These are phyloP conservation scores for Calephelis nemesis DNA, from an alignment of 1,140 invertebrate species.

Conservation along the genomic window DNA sequence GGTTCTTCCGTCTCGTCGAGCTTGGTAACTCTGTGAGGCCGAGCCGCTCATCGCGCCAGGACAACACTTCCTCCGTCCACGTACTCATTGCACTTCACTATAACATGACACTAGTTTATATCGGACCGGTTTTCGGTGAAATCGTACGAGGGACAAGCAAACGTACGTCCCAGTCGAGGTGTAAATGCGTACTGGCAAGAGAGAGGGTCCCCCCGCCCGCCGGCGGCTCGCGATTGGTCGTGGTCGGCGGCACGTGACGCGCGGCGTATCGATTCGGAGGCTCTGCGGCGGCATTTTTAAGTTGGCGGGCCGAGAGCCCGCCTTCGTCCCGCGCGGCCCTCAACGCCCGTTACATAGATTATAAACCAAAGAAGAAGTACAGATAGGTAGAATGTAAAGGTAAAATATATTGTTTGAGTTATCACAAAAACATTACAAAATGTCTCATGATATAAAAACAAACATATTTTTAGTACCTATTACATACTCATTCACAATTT, in stretches of 20 bases:
- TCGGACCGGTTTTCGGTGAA: constrained; percentile 64
- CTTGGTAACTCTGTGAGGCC: constrained; percentile 66
- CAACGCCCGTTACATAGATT: constrained; percentile 50
- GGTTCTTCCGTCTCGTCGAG: constrained; percentile 68
- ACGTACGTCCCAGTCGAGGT: constrained; percentile 63
- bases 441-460: too few relatives aligned
- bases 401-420: neutral
- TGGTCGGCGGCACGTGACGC: constrained; percentile 81
- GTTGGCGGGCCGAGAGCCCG: constrained; percentile 78
- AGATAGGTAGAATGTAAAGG: neutral
- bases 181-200: constrained; percentile 61
- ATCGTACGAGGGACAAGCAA: constrained; percentile 46
- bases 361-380: constrained; percentile 32
- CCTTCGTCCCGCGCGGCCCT: constrained; percentile 63
- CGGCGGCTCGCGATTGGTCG: constrained; percentile 71
- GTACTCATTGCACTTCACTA: constrained; percentile 75
- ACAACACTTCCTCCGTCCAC: constrained; percentile 70
- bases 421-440: neutral
- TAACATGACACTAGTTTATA: constrained; percentile 57
- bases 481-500: too few relatives aligned
- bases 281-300: constrained; percentile 89
- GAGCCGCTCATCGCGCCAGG: constrained; percentile 69
- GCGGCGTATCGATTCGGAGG: constrained; percentile 86
- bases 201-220: constrained; percentile 41
- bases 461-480: too few relatives aligned